Evolutionary conservation across 1,140 invertebrate species (phyloP), one percentile per base, ranked within the genome.

Genomic region (Lepeophtheirus salmonis): DNA sequence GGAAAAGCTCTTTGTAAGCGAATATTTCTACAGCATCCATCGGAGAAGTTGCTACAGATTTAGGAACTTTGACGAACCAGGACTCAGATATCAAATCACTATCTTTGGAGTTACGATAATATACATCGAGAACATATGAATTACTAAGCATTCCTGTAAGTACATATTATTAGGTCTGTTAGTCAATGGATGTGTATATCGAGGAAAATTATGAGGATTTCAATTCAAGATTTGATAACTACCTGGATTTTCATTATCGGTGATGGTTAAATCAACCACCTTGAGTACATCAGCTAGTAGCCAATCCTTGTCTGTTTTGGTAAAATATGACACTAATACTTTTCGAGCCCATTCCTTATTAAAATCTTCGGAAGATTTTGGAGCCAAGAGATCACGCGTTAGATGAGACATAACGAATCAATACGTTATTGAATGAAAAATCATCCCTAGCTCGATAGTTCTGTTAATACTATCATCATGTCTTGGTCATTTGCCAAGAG

Each of bases 11-110:
- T 14, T 30, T 57, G 55, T 57, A 57, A n/a, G 26, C 25, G 21
- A 57, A 57, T 26, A 23, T 25, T 21, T 57, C 55, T 23, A 57
- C 26, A 14, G 22, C 17, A 21, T 57, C 55, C 55, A 57, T 26
- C 6, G 55, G 3, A 18, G 26, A 24, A 14, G 55, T 57, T 2
- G 26, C 14, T 30, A n/a, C 16, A 2, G 55, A 57, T 23, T 57
- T 57, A 17, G 55, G 55, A 4, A 57, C 52, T 24, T 54, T 54
- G 17, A 54, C 52, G 23, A 54, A 54, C 52, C 52, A 54, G 52
- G 52, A 54, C 52, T 54, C 52, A 14, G 23, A 20, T 14, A 21
- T n/a, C 14, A 54, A 20, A 20, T 24, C 52, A 16, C n/a, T 20
- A 2, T 54, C 52, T 14, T 24, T 24, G 13, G 23, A 54, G n/a